A percentile compares a stretch with the other conserved stretches of the same genome.
Conservation (phyloP, 2,888 invertebrate genomes). For the Trilocha varians region DNA sequence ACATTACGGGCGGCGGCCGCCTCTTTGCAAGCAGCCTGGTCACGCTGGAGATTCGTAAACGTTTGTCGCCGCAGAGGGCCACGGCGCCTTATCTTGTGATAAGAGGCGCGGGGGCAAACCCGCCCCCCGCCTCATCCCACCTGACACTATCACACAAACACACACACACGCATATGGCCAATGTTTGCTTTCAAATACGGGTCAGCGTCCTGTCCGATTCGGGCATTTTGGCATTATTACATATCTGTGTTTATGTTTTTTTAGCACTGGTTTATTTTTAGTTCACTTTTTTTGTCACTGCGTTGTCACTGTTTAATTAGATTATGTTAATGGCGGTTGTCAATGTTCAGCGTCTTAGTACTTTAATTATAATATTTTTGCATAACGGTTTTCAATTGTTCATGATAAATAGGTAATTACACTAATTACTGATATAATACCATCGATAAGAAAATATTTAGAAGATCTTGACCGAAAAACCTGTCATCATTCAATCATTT, state of each 20-base stretch:
- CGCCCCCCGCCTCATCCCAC: constrained; percentile 70
- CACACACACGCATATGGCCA: constrained; percentile 22
- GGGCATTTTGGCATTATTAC: constrained; percentile 48
- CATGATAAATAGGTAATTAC: too few relatives aligned
- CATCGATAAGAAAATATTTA: too few relatives aligned
- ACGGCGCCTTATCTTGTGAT: constrained; percentile 68
- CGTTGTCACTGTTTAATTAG: background rate
- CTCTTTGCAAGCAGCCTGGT: constrained; percentile 56
- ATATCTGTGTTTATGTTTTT: constrained; percentile 26
- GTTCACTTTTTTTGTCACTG: constrained; percentile 5
- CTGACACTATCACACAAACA: constrained; percentile 53
- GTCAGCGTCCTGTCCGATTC: constrained; percentile 66
- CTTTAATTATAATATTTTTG: too few relatives aligned
- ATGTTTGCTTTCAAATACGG: constrained; percentile 36
- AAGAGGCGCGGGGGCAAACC: constrained; percentile 67
- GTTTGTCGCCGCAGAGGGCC: constrained; percentile 51
- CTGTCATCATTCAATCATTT: too few relatives aligned
- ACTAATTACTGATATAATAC: too few relatives aligned
- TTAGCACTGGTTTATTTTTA: constrained; percentile 19
- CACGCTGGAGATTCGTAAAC: constrained; percentile 58
- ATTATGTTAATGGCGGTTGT: too few relatives aligned
- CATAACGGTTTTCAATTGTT: too few relatives aligned
- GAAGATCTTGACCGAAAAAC: too few relatives aligned
- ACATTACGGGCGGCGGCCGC: constrained; percentile 83
- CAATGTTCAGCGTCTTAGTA: too few relatives aligned